Evolutionary conservation across 2,888 invertebrate genomes (phyloP).

Genomic region (Anoncus sp.): DNA sequence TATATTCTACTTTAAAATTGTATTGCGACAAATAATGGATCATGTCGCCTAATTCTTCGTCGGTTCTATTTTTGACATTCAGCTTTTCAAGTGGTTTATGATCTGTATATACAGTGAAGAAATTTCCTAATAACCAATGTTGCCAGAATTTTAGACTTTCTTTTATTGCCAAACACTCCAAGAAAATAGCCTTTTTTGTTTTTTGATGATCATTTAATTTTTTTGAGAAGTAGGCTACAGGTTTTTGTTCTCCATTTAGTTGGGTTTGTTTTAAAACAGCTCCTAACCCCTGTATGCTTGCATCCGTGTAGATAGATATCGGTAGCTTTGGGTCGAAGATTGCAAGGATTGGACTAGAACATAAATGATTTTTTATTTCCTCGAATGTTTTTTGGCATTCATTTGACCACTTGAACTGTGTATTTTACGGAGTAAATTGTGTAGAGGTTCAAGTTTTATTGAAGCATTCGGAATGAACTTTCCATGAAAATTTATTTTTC

Average conservation of each 20-base stretch:
- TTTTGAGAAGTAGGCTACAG: conserved; percentile 47
- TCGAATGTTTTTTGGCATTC: conserved; percentile 46
- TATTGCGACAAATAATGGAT: conserved; percentile 2
- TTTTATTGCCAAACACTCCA: too few species aligned
- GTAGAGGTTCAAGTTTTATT: conserved; percentile 43
- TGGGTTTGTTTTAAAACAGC: too few species aligned
- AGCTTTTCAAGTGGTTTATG: background rate
- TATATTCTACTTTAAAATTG: background rate
- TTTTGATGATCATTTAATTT: conserved; percentile 38
- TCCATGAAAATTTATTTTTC: conserved; percentile 49
- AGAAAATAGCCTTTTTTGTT: too few species aligned
- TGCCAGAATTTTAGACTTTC: too few species aligned
- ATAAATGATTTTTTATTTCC: conserved; percentile 47
- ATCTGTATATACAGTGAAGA: background rate
- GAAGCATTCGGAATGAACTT: conserved; percentile 38
- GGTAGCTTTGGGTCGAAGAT: conserved; percentile 42
- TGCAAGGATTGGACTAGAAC: conserved; percentile 45
- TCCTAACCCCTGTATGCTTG: background rate
- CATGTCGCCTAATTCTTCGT: background rate
- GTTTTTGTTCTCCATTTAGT: too few species aligned
- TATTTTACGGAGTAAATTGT: conserved; percentile 40
- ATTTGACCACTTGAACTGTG: conserved; percentile 42
- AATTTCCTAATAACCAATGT: too few species aligned
- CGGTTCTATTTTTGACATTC: background rate
- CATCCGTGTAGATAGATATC: conserved; percentile 55